A percentile compares a stretch with the other conserved stretches of the same genome.
phyloP scores from a whole-genome alignment of 2,888 invertebrate genomes.

The Melanostoma scalare region DNA sequence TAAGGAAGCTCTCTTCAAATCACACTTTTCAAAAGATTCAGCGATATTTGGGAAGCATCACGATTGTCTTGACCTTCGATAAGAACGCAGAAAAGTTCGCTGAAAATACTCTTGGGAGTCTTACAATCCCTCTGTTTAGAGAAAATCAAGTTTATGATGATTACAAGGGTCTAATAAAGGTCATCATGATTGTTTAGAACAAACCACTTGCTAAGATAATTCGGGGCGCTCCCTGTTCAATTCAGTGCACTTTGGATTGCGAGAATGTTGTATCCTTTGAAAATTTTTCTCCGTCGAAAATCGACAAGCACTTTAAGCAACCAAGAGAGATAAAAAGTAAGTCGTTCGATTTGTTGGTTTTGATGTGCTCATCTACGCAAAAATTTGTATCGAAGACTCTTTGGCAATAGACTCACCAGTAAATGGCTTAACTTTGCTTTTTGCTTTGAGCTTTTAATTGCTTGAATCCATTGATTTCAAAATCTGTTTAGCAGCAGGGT shows the following conservation, averaged over 20 bases:
- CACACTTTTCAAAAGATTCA: conserved; percentile 48
- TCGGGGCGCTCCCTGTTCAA: conserved; percentile 25
- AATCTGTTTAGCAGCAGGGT: conserved; percentile 32
- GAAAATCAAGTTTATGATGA: conserved; percentile 33
- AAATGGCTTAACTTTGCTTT: too few relatives aligned
- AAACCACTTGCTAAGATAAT: conserved; percentile 18
- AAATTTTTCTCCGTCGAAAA: too few relatives aligned
- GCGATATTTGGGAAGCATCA: conserved; percentile 29
- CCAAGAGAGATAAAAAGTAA: too few relatives aligned
- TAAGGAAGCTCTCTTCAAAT: conserved; percentile 25
- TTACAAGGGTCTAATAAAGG: conserved; percentile 18
- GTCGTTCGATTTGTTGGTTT: neutral
- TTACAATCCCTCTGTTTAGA: neutral
- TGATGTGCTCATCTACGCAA: conserved; percentile 10
- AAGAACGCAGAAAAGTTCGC: conserved; percentile 18
- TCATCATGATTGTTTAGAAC: conserved; percentile 15
- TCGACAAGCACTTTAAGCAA: too few relatives aligned
- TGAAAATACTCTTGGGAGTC: conserved; percentile 11
- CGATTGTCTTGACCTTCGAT: conserved; percentile 28
- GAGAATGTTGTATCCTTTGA: too few relatives aligned
- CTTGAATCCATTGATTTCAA: conserved; percentile 33
- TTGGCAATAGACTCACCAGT: conserved; percentile 46
- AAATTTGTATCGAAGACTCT: conserved; percentile 23
- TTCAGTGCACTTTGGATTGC: neutral
- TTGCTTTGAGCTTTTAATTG: conserved; percentile 19